These are phyloP conservation scores for Fukomys damarensis DNA, from an alignment of 2,113 vertebrate species.

Conservation along the genomic window DNA sequence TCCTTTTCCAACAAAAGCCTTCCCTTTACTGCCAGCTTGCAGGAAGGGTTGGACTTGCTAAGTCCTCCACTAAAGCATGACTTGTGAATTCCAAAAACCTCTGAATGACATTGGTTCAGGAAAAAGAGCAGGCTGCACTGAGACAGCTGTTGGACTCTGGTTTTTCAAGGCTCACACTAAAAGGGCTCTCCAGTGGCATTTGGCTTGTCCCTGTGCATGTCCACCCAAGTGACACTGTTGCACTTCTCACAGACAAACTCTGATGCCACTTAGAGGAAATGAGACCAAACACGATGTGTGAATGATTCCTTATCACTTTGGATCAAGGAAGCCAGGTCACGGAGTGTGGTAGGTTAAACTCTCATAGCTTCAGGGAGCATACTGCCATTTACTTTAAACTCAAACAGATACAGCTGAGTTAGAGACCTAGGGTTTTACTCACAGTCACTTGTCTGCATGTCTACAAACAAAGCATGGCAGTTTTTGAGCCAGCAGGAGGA, in stretches of 20 bases:
- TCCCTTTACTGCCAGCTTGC: not conserved
- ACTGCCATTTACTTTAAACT: not conserved
- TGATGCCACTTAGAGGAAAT: not conserved
- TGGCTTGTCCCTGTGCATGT: not conserved
- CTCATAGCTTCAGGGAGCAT: not conserved
- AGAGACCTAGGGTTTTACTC: not conserved
- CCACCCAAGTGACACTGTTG: not conserved
- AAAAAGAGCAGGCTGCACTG: not conserved
- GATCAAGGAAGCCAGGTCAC: slow-evolving; percentile 58
- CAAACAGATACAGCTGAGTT: not conserved
- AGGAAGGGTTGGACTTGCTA: not conserved
- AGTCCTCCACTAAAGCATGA: not conserved
- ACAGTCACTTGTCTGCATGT: not conserved
- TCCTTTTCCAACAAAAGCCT: not conserved
- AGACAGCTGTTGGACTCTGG: not conserved
- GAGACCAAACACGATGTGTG: not conserved
- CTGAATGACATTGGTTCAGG: not conserved
- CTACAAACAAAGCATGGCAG: not conserved
- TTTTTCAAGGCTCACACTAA: not conserved
- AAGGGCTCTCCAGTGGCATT: not conserved
- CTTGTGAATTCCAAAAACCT: not conserved
- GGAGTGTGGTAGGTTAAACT: not conserved
- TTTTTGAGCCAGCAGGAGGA: not conserved
- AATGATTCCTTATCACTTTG: slow-evolving; percentile 61
- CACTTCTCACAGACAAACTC: slow-evolving; percentile 46